Evolutionary conservation across 2,888 invertebrate species (phyloP).

Genomic region (Athripsodes cinereus): DNA sequence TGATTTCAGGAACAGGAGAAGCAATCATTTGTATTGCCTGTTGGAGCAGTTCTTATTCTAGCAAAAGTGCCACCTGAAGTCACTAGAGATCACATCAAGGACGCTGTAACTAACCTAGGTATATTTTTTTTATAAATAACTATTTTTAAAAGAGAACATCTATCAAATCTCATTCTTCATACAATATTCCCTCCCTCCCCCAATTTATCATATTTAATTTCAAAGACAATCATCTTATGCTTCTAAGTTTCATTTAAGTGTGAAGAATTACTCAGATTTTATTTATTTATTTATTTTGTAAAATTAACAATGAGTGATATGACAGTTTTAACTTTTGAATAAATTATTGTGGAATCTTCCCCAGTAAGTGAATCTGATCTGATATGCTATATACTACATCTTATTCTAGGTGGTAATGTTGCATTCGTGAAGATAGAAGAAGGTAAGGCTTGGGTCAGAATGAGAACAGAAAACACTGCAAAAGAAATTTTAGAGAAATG

Average conservation of each 20-base stretch:
- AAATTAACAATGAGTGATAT: too few species aligned
- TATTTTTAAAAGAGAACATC: too few species aligned
- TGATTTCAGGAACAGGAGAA: slow-evolving; percentile 30
- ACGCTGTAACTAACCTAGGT: slow-evolving; percentile 55
- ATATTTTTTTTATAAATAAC: background rate
- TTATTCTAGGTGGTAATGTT: slow-evolving; percentile 46
- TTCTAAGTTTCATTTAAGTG: too few species aligned
- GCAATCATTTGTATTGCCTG: slow-evolving; percentile 54
- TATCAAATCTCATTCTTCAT: too few species aligned
- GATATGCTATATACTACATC: background rate
- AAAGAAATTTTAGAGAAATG: slow-evolving; percentile 58
- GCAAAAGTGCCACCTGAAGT: slow-evolving; percentile 55
- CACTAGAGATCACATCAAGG: slow-evolving; percentile 68
- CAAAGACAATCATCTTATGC: too few species aligned
- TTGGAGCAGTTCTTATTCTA: slow-evolving; percentile 69
- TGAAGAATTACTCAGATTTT: too few species aligned
- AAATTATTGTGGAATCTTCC: too few species aligned
- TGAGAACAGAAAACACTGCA: slow-evolving; percentile 64
- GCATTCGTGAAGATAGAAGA: slow-evolving; percentile 71
- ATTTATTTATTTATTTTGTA: too few species aligned
- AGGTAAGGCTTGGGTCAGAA: slow-evolving; percentile 64
- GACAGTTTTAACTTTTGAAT: too few species aligned
- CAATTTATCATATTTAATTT: too few species aligned
- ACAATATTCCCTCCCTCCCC: too few species aligned
- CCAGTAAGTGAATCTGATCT: too few species aligned